phyloP scores from a whole-genome alignment of 2,888 invertebrate species.

The Punctoribates punctum region DNA sequence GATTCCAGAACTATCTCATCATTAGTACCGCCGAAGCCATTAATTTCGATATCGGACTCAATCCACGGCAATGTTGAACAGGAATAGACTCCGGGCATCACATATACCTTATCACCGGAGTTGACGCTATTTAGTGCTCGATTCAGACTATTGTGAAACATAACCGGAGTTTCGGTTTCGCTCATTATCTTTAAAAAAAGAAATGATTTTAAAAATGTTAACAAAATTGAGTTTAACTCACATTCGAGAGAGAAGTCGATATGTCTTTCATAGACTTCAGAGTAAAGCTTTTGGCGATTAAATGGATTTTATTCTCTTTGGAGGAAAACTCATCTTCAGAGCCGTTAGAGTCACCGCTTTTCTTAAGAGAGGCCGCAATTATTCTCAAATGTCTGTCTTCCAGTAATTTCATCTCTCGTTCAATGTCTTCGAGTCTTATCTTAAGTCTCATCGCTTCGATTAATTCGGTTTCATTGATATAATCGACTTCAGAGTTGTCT shows the following conservation, averaged over 20 bases:
- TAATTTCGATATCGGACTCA: constrained; percentile 46
- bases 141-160: constrained; percentile 45
- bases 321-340: not conserved
- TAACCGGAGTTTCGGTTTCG: constrained; percentile 26
- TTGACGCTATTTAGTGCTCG: constrained; percentile 45
- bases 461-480: constrained; percentile 44
- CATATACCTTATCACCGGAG: constrained; percentile 48
- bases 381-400: constrained; percentile 47
- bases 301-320: constrained; percentile 37
- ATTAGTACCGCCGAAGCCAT: constrained; percentile 44
- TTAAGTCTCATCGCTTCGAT: constrained; percentile 46
- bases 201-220: not conserved
- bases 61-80: constrained; percentile 48
- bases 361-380: constrained; percentile 11
- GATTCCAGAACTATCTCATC: constrained; percentile 45
- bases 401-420: constrained; percentile 48
- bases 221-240: not conserved
- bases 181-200: not conserved
- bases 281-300: constrained; percentile 45
- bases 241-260: not conserved
- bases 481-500: constrained; percentile 48
- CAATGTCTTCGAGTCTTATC: constrained; percentile 47
- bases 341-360: not conserved
- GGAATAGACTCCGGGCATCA: constrained; percentile 47
- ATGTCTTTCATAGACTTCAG: constrained; percentile 20